Percentiles rank a stretch among this genome's conserved stretches.
phyloP scores from a whole-genome alignment of 2,113 vertebrate species.

The Anseranas semipalmata region DNA sequence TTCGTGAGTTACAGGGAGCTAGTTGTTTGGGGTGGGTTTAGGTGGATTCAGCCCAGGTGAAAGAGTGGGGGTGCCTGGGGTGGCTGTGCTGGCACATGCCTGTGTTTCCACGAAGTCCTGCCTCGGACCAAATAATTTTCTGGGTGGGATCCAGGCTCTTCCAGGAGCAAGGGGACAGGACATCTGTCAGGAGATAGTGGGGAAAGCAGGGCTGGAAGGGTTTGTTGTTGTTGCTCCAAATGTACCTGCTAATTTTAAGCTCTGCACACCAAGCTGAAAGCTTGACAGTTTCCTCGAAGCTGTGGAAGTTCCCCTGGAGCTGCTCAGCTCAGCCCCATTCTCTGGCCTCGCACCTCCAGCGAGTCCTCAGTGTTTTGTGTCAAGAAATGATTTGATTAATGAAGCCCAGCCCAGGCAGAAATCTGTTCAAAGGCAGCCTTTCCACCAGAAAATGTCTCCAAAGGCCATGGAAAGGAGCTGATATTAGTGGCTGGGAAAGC shows the following conservation, averaged over 20 bases:
- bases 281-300: not conserved
- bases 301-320: not conserved
- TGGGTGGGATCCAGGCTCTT: not conserved
- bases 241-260: not conserved
- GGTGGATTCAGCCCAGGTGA: not conserved
- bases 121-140: not conserved
- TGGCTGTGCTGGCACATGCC: not conserved
- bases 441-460: not conserved
- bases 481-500: not conserved
- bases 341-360: not conserved
- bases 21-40: not conserved
- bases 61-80: not conserved
- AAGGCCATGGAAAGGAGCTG: not conserved
- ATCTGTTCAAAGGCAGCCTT: conserved; percentile 10
- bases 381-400: conserved; percentile 43
- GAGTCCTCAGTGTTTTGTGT: not conserved
- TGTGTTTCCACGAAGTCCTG: not conserved
- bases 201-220: not conserved
- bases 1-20: not conserved
- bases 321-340: rapidly evolving
- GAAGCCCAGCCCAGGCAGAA: conserved; percentile 26
- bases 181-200: no score
- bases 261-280: not conserved
- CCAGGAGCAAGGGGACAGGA: not conserved
- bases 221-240: not conserved